Evolutionary conservation across 2,797 vertebrate species (phyloP), one percentile per base, ranked within the genome.

Genomic region (Odontamblyopus lacepedii): DNA sequence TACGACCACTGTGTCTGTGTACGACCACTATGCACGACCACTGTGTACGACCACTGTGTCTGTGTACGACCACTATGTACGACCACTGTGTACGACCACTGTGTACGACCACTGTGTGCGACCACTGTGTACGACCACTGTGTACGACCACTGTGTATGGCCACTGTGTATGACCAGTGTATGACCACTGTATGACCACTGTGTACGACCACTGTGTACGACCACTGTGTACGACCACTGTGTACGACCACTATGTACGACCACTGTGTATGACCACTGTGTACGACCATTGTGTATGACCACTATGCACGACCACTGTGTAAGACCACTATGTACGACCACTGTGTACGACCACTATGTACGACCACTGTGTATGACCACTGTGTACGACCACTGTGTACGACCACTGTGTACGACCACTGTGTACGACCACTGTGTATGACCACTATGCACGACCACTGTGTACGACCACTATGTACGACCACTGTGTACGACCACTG

Each of bases 1-100:
- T 48, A 0, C 11, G 0, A 38, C 29, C 78, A 76, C 78, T 87
- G 86, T 89, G 76, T 85, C 78, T 87, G 86, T 89, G 76, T 85
- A 85, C 85, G 4, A 11, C 13, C 12, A 48, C 12, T 15, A 13
- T 48, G 2, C 13, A 0, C 44, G 13, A 3, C 3, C 44, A 48
- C 12, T 48, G 13, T 48, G 5, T 48, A 0, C 3, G 4, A 4
- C 11, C 44, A 48, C 23, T 23, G 5, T 48, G 44, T 48, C 78
- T 88, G 86, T 90, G 76, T 85, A 85, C 84, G 4, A 3, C 3
- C 44, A 48, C 12, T 48, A 12, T 48, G 5, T 48, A 0, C 13
- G 1, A 4, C 11, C 44, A 48, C 44, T 15, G 44, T 48, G 5
- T 48, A 0, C 2, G 38, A 30, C 29, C 78, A 76, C 78, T 87